These are phyloP conservation scores for Propsilocerus akamusi DNA, from an alignment of 1,140 invertebrate species.

Conservation along the genomic window DNA sequence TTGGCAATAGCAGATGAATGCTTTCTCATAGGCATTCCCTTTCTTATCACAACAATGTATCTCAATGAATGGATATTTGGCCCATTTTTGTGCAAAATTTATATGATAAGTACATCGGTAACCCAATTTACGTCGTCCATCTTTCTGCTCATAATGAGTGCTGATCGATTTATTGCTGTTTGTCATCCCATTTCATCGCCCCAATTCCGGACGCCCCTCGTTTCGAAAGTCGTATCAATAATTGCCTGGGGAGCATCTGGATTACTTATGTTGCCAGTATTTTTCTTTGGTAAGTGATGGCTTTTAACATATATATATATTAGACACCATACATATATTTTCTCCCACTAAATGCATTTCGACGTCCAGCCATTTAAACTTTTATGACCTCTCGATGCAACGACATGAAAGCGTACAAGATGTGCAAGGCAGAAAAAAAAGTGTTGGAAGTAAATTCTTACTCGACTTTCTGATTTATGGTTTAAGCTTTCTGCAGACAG, in stretches of 20 bases:
- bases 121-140: slow-evolving; percentile 92
- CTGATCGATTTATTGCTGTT: slow-evolving; percentile 90
- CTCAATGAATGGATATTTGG: slow-evolving; percentile 80
- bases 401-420: too few species aligned
- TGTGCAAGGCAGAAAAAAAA: too few species aligned
- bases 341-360: too few species aligned
- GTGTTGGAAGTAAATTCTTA: too few species aligned
- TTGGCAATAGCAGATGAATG: slow-evolving; percentile 90
- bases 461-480: too few species aligned
- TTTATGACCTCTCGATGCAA: too few species aligned
- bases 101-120: slow-evolving; percentile 84
- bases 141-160: slow-evolving; percentile 87
- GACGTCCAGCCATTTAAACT: too few species aligned
- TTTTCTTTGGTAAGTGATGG: slow-evolving; percentile 50
- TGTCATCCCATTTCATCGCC: slow-evolving; percentile 87
- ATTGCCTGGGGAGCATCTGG: slow-evolving; percentile 70
- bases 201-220: slow-evolving; percentile 65
- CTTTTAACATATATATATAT: too few species aligned
- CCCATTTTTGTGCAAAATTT: slow-evolving; percentile 77
- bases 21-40: slow-evolving; percentile 85
- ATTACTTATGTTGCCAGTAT: slow-evolving; percentile 78
- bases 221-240: slow-evolving; percentile 66
- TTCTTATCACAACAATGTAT: slow-evolving; percentile 76
- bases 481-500: too few species aligned
- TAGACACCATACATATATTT: too few species aligned